phyloP scores from a whole-genome alignment of 2,113 vertebrate genomes.

The Aix galericulata region DNA sequence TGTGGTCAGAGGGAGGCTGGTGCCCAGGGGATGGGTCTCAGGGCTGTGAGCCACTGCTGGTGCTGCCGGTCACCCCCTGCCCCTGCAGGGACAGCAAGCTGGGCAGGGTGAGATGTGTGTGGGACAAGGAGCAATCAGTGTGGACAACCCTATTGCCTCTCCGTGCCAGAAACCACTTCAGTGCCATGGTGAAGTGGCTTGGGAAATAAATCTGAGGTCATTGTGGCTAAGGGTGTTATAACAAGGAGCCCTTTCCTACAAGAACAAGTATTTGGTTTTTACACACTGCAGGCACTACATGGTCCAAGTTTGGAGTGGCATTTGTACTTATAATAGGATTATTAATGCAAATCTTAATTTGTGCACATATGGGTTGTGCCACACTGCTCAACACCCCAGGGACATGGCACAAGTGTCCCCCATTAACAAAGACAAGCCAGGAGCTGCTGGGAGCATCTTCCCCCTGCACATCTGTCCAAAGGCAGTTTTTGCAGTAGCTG shows the following conservation, averaged over 20 bases:
- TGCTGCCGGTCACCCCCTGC: neutral
- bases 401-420: neutral
- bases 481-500: neutral
- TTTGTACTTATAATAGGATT: neutral
- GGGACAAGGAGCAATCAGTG: neutral
- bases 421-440: neutral
- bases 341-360: neutral
- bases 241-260: neutral
- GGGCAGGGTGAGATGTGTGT: accelerated
- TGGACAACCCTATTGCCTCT: neutral
- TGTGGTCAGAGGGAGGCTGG: neutral
- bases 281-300: neutral
- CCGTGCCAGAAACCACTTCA: neutral
- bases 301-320: neutral
- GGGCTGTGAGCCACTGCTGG: accelerated
- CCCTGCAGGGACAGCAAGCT: neutral
- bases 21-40: neutral
- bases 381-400: neutral
- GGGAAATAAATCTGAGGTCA: neutral
- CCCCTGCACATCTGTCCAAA: neutral
- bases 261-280: neutral
- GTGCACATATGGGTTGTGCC: neutral
- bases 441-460: neutral
- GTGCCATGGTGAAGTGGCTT: neutral
- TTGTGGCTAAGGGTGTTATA: neutral